Evolutionary conservation across 2,113 vertebrate species (phyloP).

Genomic region (Hiodon alosoides): DNA sequence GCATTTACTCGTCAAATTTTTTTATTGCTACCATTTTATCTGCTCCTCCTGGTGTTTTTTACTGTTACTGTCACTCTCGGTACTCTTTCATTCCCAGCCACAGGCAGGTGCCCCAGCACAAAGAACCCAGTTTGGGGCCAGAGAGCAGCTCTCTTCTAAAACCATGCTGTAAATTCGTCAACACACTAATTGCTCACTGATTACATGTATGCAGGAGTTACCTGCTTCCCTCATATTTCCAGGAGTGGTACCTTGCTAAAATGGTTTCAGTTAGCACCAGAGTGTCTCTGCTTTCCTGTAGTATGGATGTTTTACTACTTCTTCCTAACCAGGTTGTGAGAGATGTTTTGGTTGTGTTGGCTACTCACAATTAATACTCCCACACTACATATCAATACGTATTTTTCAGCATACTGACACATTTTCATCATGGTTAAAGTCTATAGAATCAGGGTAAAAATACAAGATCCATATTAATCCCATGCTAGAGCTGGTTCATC

Average conservation of each 20-base stretch:
- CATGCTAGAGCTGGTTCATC: background rate
- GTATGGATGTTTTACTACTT: background rate
- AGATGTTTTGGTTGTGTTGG: background rate
- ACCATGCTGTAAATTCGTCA: background rate
- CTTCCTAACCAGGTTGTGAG: background rate
- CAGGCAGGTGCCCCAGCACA: slow-evolving; percentile 13
- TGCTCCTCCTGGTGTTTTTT: slow-evolving; percentile 32
- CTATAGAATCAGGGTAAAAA: background rate
- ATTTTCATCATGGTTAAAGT: background rate
- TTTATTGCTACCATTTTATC: slow-evolving; percentile 42
- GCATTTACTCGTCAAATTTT: slow-evolving; percentile 37
- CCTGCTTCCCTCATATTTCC: slow-evolving; percentile 17
- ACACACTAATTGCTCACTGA: background rate
- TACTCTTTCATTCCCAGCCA: slow-evolving; percentile 25
- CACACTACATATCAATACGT: background rate
- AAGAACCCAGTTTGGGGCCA: background rate
- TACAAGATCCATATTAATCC: background rate
- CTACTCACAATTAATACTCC: background rate
- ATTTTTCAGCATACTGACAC: background rate
- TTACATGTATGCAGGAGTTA: slow-evolving; percentile 19
- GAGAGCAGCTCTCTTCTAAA: too few relatives aligned
- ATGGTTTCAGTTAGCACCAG: slow-evolving; percentile 15
- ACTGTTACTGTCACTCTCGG: slow-evolving; percentile 30
- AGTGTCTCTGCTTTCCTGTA: background rate
- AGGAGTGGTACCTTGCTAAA: background rate